Base-by-base conservation (phyloP, 2,888 invertebrate genomes). In the Macrosiphum euphorbiae region DNA sequence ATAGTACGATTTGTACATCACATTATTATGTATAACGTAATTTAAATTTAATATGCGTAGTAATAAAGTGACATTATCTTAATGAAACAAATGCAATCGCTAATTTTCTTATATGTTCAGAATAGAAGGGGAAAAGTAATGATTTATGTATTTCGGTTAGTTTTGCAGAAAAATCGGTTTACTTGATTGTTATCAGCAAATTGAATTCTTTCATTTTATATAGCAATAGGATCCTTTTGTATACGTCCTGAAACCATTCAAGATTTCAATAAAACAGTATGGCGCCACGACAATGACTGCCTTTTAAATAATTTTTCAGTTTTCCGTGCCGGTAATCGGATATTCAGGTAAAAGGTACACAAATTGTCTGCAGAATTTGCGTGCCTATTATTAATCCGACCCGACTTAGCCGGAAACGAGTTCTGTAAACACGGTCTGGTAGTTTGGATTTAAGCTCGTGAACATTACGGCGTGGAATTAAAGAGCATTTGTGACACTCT, bases 301-400 rank as follows among this genome's bases (percentile, higher is more conserved):
- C 55, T 58, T 85, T 85, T 91, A 55, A 85, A 84, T 84, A 28
- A 41, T 26, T 41, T 41, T 61, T 61, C 28, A 35, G 78, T 78
- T 78, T 20, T 35, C 20, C 35, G 78, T 24, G 20, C 8, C 35
- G 52, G 90, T 50, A 84, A 91, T 91, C 28, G 24, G 55, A 91
- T 91, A 91, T 58, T 85, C 85, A 85, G 91, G 91, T 91, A 91
- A 84, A 91, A 91, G 41, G 91, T 84, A 84, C 84, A 41, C 28
- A 61, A 44, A 67, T 61, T 61, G 28, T 61, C 44, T 35, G n/a
- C 50, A 35, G 10, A 85, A 55, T 91, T 85, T 24, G 16, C 91
- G 84, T 58, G 85, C 91, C 52, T 55, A 55, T 55, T 91, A 55
- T n/a, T 91, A 85, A 85, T 91, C 91, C 84, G n/a, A 91, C 44